phyloP scores from a whole-genome alignment of 2,113 vertebrate species.

The Mohoua ochrocephala region DNA sequence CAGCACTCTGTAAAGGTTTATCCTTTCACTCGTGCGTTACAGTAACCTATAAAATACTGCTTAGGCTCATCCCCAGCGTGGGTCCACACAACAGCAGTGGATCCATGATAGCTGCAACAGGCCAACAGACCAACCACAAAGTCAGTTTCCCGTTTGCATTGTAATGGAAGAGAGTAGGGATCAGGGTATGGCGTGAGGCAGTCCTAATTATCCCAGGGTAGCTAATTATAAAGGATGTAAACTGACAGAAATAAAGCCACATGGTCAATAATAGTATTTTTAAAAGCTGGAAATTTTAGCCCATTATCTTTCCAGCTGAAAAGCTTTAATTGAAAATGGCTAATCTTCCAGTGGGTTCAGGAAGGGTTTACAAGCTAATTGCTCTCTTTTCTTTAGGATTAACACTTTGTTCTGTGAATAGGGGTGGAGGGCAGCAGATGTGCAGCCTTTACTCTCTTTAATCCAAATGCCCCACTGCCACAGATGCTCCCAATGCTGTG shows the following conservation, averaged over 20 bases:
- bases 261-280: constrained; percentile 45
- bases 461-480: constrained; percentile 19
- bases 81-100: background rate
- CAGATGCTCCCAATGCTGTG: background rate
- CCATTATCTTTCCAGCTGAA: constrained; percentile 60
- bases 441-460: constrained; percentile 9
- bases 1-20: background rate
- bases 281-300: constrained; percentile 28
- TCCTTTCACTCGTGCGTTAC: background rate
- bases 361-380: constrained; percentile 63
- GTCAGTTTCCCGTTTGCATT: background rate
- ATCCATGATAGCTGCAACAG: background rate
- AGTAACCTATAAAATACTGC: background rate
- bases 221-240: constrained; percentile 21
- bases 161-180: background rate
- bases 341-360: constrained; percentile 58
- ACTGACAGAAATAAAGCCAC: constrained; percentile 39
- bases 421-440: constrained; percentile 45
- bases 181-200: background rate
- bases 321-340: constrained; percentile 67
- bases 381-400: constrained; percentile 52
- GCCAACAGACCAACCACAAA: background rate
- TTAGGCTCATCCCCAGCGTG: background rate
- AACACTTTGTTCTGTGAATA: constrained; percentile 20
- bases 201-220: background rate